Evolutionary conservation across 2,797 vertebrate species (phyloP), one percentile per base, ranked within the genome.

Genomic region (Sebastes itinus): DNA sequence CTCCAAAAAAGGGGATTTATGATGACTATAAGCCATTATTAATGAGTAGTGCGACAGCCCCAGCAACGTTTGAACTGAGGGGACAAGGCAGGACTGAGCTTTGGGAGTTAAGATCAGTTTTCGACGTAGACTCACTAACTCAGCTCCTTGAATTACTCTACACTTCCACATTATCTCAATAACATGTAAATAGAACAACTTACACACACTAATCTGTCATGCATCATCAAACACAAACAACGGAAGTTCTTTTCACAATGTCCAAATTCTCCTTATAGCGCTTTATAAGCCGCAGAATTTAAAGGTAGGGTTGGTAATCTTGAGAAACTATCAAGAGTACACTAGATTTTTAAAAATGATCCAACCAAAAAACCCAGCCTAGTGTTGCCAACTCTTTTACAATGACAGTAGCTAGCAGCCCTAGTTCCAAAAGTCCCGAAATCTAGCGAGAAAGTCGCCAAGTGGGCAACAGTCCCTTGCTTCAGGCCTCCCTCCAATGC

Each of bases 351-450:
- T 7, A 1, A 4, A 46, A 46, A 46, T 46, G 16, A 46, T 46
- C 16, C 16, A 46, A 18, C 42, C 1, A 16, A 46, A 46, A 46
- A 18, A 0, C 42, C 42, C 16, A 0, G 42, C 16, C 7, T 18
- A 46, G 42, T 18, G 16, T 4, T 18, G 42, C 42, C 16, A 46
- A 46, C 16, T 46, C 7, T 46, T 46, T 18, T 46, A 18, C 1
- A 46, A 18, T 46, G 42, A 46, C 7, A 46, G 16, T 7, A 46
- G 16, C 42, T 4, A 7, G 42, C 42, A 46, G 42, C 42, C 16
- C 16, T 46, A 18, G 42, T 1, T 46, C 6, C 42, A 46, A 46
- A 1, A 46, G 16, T 46, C 42, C 14, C 6, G 2, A 16, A 46
- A 46, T 46, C 42, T 46, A 46, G 42, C 42, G 14, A 46, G 42